Evolutionary conservation across 2,113 vertebrate species (phyloP), one percentile per base, ranked within the genome.

Genomic region (Puffinus mauretanicus): DNA sequence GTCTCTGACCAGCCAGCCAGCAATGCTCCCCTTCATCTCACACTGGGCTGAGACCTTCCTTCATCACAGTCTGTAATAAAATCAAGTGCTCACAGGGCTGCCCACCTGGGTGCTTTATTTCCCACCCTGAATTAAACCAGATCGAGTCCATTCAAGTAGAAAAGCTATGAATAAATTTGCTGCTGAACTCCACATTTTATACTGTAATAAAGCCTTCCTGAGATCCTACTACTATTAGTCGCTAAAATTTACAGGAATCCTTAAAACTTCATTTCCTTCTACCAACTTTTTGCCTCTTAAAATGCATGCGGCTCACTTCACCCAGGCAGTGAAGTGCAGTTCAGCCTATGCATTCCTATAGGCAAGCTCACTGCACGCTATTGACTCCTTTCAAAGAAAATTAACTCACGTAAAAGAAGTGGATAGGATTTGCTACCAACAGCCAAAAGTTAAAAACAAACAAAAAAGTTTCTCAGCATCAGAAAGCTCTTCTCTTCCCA

Each of bases 111-210:
- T 66, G 62, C 71, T 76, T 86, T 20, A 64, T 88, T 88, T 75
- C 78, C 72, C 58, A 52, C 30, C 19, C 46, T 51, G 16, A 82
- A 86, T 80, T 87, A 84, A 91, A 80, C 49, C 73, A 82, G 71
- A 52, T 16, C 75, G 34, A 76, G 8, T 27, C 76, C 40, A 34
- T 46, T 61, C 46, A 86, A 44, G 62, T 24, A 71, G 65, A 94
- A 90, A 82, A 90, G 18, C 75, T 38, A 52, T 95, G 88, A 96
- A 96, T 94, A 94, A 94, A 82, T 93, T 94, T 82, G 47, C 71
- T 80, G 58, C 75, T 61, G 29, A 65, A 32, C 44, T 47, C 52
- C 27, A 42, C 30, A 7, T 47, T 85, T 94, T 46, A 49, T 65
- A 38, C 16, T 29, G 18, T 42, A 92, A 62, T 87, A 96, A 91